Evolutionary conservation across 2,113 vertebrate genomes (phyloP), one percentile per base, ranked within the genome.

Genomic region (Orthonyx spaldingii): DNA sequence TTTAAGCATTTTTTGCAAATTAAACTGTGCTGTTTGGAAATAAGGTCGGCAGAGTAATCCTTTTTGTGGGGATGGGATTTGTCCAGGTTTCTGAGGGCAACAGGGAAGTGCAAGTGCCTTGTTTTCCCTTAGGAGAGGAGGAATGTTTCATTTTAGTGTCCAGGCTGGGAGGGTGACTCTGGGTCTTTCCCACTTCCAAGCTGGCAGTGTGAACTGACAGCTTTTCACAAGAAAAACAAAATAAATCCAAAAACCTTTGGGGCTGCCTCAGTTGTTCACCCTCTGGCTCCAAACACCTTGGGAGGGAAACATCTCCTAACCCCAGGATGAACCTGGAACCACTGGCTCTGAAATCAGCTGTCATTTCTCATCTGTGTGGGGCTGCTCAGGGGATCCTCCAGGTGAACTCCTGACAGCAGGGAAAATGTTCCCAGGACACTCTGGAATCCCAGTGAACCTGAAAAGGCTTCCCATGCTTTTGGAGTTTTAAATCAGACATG

Each of bases 331-430:
- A 11, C 33, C 59, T 16, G 9, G 49, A 50, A 3, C 3, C 4
- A 1, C 20, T 23, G 35, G 27, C 63, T 4, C 57, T 50, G 20
- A 6, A 41, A 27, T 64, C 13, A 16, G 21, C 39, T 59, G 9
- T 13, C 3, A 0, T 14, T 50, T 55, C 0, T 28, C 50, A 23
- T 18, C 53, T 26, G 1, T 3, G 23, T 24, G 10, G 30, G 33
- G 33, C 59, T 56, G 35, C 63, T 17, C n/a, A 8, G 35, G 42
- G 64, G 11, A 37, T 37, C 35, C 53, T 10, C 12, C 4, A 19
- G 12, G 2, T 63, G 52, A 88, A 13, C 37, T 44, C 24, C 41
- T 11, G 32, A 6, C 37, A 65, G 59, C 55, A 49, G 47, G 37
- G 41, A 71, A 6, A 28, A 11, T 3, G 0, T 44, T 49, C 44